Evolutionary conservation across 92 coral and sea anemone species (phyloP).

Genomic region (Heliopora coerulea): DNA sequence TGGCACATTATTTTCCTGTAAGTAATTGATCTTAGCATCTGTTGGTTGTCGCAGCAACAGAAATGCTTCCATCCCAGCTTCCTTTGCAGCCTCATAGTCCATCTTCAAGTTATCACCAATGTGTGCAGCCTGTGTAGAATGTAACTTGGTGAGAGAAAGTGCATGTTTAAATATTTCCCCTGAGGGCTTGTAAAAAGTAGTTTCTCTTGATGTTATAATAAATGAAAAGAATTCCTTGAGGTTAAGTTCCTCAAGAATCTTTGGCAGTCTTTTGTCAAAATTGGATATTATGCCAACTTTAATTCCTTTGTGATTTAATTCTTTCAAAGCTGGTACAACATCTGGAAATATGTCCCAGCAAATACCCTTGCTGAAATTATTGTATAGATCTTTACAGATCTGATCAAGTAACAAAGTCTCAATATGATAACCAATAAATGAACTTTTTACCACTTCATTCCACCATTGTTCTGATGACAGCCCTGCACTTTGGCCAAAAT

Average conservation of each 20-base stretch:
- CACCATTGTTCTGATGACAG: constrained; percentile 70
- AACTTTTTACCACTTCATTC: constrained; percentile 60
- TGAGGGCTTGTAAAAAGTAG: constrained; percentile 64
- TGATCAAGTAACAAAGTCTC: constrained; percentile 37
- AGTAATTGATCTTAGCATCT: constrained; percentile 1
- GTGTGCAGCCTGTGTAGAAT: constrained; percentile 60
- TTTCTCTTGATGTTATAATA: constrained; percentile 65
- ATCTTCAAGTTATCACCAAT: constrained; percentile 69
- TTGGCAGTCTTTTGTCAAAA: constrained; percentile 76
- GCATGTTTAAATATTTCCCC: constrained; percentile 67
- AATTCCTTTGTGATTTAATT: constrained; percentile 48
- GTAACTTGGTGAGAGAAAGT: constrained; percentile 48
- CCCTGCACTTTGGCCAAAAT: constrained; percentile 61
- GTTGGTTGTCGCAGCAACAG: constrained; percentile 36
- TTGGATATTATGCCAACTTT: constrained; percentile 79
- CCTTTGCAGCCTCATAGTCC: constrained; percentile 70
- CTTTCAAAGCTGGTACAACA: constrained; percentile 54
- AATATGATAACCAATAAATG: constrained; percentile 57
- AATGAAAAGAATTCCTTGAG: constrained; percentile 62
- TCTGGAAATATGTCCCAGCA: constrained; percentile 85
- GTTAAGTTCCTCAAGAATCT: constrained; percentile 57
- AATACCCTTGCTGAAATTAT: constrained; percentile 52
- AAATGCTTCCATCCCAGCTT: constrained; percentile 69
- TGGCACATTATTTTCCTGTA: constrained; percentile 9
- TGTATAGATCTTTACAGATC: constrained; percentile 56